Evolutionary conservation across 1,140 invertebrate species (phyloP).

Genomic region (Drosophila ercepeae): DNA sequence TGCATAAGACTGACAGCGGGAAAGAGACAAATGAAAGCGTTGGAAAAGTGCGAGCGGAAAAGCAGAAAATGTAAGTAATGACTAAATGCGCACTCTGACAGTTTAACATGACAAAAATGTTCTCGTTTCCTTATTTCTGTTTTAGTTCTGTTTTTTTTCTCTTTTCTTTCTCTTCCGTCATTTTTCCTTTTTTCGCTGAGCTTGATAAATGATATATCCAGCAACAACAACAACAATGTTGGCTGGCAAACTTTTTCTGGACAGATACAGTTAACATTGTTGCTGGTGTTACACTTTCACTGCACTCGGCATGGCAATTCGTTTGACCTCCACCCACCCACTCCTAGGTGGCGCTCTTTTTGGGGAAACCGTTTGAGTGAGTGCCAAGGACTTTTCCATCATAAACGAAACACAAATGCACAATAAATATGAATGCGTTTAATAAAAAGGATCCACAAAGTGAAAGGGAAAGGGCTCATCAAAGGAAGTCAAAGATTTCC

Average conservation of each 20-base stretch:
- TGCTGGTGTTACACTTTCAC: conserved; percentile 55
- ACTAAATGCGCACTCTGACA: conserved; percentile 82
- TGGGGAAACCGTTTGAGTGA: conserved; percentile 61
- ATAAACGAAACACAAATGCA: conserved; percentile 69
- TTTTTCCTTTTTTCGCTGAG: conserved; percentile 42
- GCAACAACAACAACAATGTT: conserved; percentile 39
- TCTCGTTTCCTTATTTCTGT: conserved; percentile 66
- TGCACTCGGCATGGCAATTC: conserved; percentile 37
- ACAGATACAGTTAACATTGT: conserved; percentile 53
- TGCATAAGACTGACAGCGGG: conserved; percentile 60
- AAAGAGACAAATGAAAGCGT: not conserved
- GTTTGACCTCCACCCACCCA: conserved; percentile 24
- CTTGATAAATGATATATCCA: conserved; percentile 75
- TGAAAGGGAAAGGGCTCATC: conserved; percentile 50
- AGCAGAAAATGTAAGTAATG: conserved; percentile 73
- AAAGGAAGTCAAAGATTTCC: conserved; percentile 26
- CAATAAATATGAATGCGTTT: conserved; percentile 62
- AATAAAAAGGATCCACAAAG: conserved; percentile 44
- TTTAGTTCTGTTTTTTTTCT: conserved; percentile 42
- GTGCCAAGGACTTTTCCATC: conserved; percentile 62
- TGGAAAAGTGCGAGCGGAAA: conserved; percentile 23
- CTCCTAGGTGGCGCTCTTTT: conserved; percentile 10
- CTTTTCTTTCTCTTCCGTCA: conserved; percentile 23
- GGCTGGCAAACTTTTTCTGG: conserved; percentile 42
- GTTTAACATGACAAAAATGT: conserved; percentile 81